phyloP scores from a whole-genome alignment of 2,888 invertebrate species.

The Nomada hirtipes region DNA sequence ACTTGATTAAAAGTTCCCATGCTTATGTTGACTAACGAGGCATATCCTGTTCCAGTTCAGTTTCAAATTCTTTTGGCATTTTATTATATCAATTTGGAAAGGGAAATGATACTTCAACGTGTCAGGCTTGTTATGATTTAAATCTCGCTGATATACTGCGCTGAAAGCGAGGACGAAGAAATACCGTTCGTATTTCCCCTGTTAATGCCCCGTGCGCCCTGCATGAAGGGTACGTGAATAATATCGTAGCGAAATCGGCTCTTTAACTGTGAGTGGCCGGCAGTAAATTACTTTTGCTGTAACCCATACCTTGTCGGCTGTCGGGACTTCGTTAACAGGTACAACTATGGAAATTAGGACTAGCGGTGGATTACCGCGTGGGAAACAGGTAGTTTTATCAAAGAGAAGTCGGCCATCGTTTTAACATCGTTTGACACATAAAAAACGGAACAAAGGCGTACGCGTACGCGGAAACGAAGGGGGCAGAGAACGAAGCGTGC shows the following conservation, averaged over 20 bases:
- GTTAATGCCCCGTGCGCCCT: neutral
- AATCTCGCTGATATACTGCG: neutral
- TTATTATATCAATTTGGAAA: too few relatives aligned
- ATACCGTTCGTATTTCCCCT: neutral
- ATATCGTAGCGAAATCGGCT: slow-evolving; percentile 5
- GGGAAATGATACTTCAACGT: neutral
- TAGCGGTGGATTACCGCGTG: neutral
- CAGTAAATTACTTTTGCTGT: slow-evolving; percentile 17
- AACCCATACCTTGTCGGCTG: neutral
- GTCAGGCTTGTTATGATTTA: neutral
- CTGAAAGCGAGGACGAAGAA: neutral
- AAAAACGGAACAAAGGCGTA: slow-evolving; percentile 4
- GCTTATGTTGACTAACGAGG: neutral
- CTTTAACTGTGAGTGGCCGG: neutral
- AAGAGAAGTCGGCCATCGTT: neutral
- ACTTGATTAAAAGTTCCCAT: neutral
- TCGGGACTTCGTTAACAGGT: slow-evolving; percentile 6
- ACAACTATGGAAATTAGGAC: neutral
- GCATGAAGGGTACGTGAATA: neutral
- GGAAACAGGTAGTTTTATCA: too few relatives aligned
- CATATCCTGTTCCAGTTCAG: neutral
- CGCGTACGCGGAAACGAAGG: neutral
- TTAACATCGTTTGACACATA: neutral
- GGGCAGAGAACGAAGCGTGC: neutral
- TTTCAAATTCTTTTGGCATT: neutral